Percentiles rank a stretch among this genome's conserved stretches.
Conservation (phyloP, 2,797 vertebrate species). For the Sebastolobus alascanus region DNA sequence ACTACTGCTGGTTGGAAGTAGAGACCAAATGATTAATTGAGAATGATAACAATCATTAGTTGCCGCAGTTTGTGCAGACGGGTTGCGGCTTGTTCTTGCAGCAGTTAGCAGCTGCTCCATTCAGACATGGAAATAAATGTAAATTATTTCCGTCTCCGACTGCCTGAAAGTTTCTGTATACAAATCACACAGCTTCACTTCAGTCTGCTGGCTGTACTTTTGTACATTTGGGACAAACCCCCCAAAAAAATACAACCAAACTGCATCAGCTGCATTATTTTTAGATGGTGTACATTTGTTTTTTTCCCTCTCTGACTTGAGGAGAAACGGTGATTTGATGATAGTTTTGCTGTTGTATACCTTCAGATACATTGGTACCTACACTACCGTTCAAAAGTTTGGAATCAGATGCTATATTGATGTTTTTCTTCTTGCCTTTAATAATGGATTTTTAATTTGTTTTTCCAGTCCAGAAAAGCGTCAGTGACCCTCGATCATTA, state of each 20-base stretch:
- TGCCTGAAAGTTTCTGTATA: not conserved
- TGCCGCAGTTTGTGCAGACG: not conserved
- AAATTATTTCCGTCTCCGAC: not conserved
- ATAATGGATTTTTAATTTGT: not conserved
- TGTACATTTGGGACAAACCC: not conserved
- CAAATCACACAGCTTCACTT: not conserved
- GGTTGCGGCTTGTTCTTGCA: not conserved
- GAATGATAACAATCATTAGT: not conserved
- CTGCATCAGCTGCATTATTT: not conserved
- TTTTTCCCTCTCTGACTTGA: not conserved
- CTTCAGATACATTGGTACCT: not conserved
- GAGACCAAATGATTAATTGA: not conserved
- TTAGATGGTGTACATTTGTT: too few species aligned
- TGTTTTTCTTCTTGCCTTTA: too few species aligned
- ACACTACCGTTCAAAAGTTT: not conserved
- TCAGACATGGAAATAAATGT: not conserved
- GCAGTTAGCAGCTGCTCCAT: not conserved
- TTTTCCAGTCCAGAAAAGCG: not conserved
- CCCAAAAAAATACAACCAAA: not conserved
- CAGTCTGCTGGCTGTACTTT: not conserved
- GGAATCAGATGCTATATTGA: too few species aligned
- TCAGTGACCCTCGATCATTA: not conserved
- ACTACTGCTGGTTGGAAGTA: not conserved
- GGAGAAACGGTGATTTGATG: not conserved
- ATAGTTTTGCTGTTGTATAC: not conserved